Base-by-base conservation (phyloP, 2,888 invertebrate species). In the Meiosimyza decipiens region DNA sequence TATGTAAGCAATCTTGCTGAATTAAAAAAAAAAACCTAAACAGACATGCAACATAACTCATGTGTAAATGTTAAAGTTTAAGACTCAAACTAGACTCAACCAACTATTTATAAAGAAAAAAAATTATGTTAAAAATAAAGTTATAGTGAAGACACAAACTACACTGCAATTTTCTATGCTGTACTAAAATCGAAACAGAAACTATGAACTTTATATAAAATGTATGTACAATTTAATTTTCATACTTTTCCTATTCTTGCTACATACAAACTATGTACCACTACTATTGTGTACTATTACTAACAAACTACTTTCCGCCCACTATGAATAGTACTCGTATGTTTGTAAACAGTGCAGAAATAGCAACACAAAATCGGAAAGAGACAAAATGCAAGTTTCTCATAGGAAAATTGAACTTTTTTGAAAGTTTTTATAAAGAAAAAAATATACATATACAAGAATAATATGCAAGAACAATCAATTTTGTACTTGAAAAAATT, bases 381-480 rank as follows among this genome's bases (percentile, higher is more conserved):
- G 55, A 33, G 18, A 16, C 15, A 9, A 33, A 40, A n/a, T 18
- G 52, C 33, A 66, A 33, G 40, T 47, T 33, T 33, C 22, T 15
- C 15, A 68, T 7, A 16, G 11, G 15, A 49, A 47, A 49, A 47
- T 3, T 13, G 6, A 49, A 67, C 11, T 16, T 54, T 7, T 15
- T 40, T 40, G 15, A 40, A 22, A n/a, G 16, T 6, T 50, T 49
- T 50, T 4, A 18, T 63, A 55, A 67, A 28, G 28, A 28, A 4
- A 22, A 22, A 28, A 28, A 62, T 49, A 71, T 11, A 62, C 69
- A 68, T 66, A 63, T 33, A 66, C 71, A 73, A 76, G 15, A 68
- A 52, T 54, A 18, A 66, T 33, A 77, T 77, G 77, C 77, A 77
- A 77, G 75, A 77, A 77, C 77, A 77, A 77, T 77, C 77, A 77